Evolutionary conservation across 2,797 vertebrate species (phyloP).

Genomic region (Bufotes viridis): DNA sequence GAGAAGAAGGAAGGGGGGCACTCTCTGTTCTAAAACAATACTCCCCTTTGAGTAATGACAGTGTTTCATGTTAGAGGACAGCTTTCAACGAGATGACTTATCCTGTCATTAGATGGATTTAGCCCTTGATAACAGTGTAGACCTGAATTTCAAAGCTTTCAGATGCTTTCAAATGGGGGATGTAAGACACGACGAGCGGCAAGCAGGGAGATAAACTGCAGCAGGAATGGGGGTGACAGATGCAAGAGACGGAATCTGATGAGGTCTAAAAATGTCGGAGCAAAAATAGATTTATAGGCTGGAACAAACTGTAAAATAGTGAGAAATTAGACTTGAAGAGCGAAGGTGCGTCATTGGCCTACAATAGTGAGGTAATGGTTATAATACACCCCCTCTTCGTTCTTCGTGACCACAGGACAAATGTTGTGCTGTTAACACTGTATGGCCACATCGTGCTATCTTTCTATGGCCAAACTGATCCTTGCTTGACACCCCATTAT

Average conservation of each 20-base stretch:
- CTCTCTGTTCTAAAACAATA: slow-evolving; percentile 13
- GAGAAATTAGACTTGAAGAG: not conserved
- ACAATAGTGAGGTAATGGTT: not conserved
- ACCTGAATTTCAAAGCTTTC: slow-evolving; percentile 41
- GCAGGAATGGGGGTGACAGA: not conserved
- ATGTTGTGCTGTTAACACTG: not conserved
- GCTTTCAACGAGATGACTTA: slow-evolving; percentile 18
- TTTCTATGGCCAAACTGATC: not conserved
- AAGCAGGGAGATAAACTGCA: not conserved
- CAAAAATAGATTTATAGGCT: not conserved
- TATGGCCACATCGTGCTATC: not conserved
- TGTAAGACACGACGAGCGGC: not conserved
- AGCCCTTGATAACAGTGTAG: slow-evolving; percentile 28
- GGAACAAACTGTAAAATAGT: not conserved
- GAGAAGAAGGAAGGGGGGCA: slow-evolving; percentile 10
- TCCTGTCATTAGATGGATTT: slow-evolving; percentile 31
- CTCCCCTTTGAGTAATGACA: slow-evolving; percentile 22
- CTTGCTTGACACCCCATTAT: not conserved
- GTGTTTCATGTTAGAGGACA: slow-evolving; percentile 21
- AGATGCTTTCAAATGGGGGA: slow-evolving; percentile 4
- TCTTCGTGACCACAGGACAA: not conserved
- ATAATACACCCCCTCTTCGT: not conserved
- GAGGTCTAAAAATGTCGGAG: not conserved
- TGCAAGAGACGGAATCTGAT: not conserved
- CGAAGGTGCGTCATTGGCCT: not conserved